phyloP scores from a whole-genome alignment of 2,888 invertebrate species.

The Parochlus steinenii region DNA sequence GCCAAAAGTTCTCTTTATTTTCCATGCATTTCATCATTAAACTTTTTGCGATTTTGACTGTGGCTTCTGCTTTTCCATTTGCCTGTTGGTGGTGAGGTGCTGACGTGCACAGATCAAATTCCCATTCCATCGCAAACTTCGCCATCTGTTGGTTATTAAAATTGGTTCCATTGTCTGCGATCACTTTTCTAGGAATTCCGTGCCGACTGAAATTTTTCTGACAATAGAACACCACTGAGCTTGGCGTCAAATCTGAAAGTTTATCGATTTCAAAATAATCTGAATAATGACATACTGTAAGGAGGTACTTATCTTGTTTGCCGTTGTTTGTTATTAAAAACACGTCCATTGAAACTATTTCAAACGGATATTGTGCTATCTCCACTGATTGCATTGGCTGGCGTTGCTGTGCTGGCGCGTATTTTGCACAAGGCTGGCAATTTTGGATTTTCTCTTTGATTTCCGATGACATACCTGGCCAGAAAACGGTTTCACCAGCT shows the following conservation, averaged over 20 bases:
- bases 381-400: slow-evolving; percentile 9
- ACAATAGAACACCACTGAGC: too few species aligned
- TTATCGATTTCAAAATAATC: too few species aligned
- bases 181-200: slow-evolving; percentile 2
- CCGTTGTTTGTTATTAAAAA: slow-evolving; percentile 2
- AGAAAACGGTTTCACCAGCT: slow-evolving; percentile 9
- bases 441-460: slow-evolving; percentile 10
- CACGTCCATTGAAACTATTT: slow-evolving; percentile 1
- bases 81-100: slow-evolving; percentile 16
- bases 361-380: slow-evolving; percentile 1
- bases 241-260: too few species aligned
- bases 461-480: slow-evolving; percentile 12
- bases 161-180: slow-evolving; percentile 13
- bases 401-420: slow-evolving; percentile 1
- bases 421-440: slow-evolving; percentile 8
- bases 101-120: slow-evolving; percentile 15
- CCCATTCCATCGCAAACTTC: slow-evolving; percentile 15
- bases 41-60: slow-evolving; percentile 16
- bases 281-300: too few species aligned
- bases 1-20: slow-evolving; percentile 5
- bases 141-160: slow-evolving; percentile 8
- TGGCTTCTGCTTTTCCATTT: slow-evolving; percentile 18
- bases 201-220: slow-evolving; percentile 8
- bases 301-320: too few species aligned
- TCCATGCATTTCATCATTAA: slow-evolving; percentile 9